Base-by-base conservation (phyloP, 1,140 invertebrate species). In the Pseudomyrmex gracilis region DNA sequence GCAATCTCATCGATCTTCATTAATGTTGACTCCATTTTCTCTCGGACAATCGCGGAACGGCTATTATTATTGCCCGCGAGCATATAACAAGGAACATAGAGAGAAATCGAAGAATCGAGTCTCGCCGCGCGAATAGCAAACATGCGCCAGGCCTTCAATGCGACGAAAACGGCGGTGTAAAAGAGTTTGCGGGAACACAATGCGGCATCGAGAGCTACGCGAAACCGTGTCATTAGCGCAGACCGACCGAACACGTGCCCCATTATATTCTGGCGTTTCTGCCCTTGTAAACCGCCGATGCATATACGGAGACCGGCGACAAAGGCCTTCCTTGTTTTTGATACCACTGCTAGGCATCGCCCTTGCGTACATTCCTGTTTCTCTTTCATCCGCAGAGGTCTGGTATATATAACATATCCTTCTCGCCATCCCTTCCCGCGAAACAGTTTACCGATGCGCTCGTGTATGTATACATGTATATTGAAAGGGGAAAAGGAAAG, bases 161-260 rank as follows among this genome's bases (percentile, higher is more conserved):
- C 57, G 63, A 51, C 51, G 53, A 60, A 66, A 60, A 58, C 15
- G 45, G 68, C 55, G 47, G 53, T 17, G 51, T 71, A 55, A 73
- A 57, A 76, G 73, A 73, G 73, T 58, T 68, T 63, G 58, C 55
- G 53, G 58, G 73, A 51, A 88, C 87, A 88, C 87, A 88, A 88
- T 89, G 73, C 86, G 47, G 68, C 73, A 73, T 84, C 73, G 77
- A 71, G 83, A 47, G 76, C 45, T 80, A 51, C 68, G 47, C 68
- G 82, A 85, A 89, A 89, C 77, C 83, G 70, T 89, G 88, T 89
- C 88, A 89, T 89, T 87, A 89, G 77, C 85, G 85, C 82, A 22
- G 61, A 51, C 61, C 58, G 66, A 15, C 67, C 74, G 78, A 89
- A 89, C 88, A 89, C 88, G 88, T 89, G 87, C 74, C 84, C 87